Percentiles rank a stretch among this genome's conserved stretches.
Evolutionary conservation across 53 echinoderm and acorn worm genomes (phyloP).

Genomic region (Glandiceps talaboti): DNA sequence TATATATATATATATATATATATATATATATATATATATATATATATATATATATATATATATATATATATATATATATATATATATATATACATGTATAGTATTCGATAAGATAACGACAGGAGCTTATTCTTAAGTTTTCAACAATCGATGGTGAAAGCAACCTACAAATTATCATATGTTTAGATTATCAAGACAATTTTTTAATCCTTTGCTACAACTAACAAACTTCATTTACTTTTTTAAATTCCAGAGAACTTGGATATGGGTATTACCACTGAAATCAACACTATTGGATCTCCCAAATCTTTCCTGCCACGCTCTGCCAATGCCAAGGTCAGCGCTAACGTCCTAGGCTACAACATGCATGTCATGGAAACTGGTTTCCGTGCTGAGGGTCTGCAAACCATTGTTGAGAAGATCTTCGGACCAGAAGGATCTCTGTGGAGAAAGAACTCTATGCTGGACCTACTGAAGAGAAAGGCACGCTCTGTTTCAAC

Average conservation of each 20-base stretch:
- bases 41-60: no score
- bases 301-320: slow-evolving; percentile 25
- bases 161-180: no score
- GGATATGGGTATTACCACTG: slow-evolving; percentile 19
- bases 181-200: not conserved
- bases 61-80: no score
- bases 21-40: no score
- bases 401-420: slow-evolving; percentile 13
- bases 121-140: no score
- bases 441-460: not conserved
- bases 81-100: no score
- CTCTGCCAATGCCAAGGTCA: slow-evolving; percentile 42
- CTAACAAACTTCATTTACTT: not conserved
- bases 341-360: slow-evolving; percentile 33
- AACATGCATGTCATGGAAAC: slow-evolving; percentile 40
- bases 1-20: no score
- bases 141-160: no score
- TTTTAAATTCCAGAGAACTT: slow-evolving; percentile 19
- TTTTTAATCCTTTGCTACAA: no score
- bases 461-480: not conserved
- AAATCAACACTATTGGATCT: slow-evolving; percentile 29
- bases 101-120: no score
- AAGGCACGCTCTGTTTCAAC: slow-evolving; percentile 2
- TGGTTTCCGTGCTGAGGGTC: slow-evolving; percentile 34
- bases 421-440: not conserved